Conservation (phyloP, 2,797 vertebrate genomes). For the Chromobotia macracanthus region DNA sequence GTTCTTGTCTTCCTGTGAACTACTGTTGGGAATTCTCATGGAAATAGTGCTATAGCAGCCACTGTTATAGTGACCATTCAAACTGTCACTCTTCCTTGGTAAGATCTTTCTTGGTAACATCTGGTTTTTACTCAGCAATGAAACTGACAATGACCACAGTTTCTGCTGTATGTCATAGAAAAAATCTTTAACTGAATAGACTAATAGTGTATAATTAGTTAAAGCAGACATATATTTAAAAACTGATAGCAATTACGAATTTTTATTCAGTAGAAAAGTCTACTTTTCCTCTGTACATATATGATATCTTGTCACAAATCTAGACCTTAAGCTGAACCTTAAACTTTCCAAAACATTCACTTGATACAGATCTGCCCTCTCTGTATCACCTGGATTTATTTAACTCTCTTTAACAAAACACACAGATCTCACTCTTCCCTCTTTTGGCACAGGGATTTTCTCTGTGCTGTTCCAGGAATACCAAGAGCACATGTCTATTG, state of each 20-base stretch:
- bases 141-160: background rate
- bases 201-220: too few relatives aligned
- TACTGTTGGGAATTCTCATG: background rate
- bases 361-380: slow-evolving; percentile 4
- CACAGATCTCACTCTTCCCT: background rate
- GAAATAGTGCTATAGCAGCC: background rate
- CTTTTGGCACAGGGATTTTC: slow-evolving; percentile 56
- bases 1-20: background rate
- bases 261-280: background rate
- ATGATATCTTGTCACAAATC: background rate
- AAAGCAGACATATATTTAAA: too few relatives aligned
- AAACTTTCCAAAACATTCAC: slow-evolving; percentile 17
- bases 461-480: slow-evolving; percentile 66
- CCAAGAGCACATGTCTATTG: slow-evolving; percentile 69
- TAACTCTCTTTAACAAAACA: slow-evolving; percentile 10
- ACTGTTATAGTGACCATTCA: background rate
- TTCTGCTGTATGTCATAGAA: background rate
- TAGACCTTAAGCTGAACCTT: slow-evolving; percentile 4
- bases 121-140: background rate
- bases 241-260: too few relatives aligned
- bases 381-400: slow-evolving; percentile 26
- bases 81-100: background rate
- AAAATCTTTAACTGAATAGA: too few relatives aligned
- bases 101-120: background rate
- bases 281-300: too few relatives aligned